Conservation (phyloP, 1,140 invertebrate species). For the Pseudomyrmex pallidus region DNA sequence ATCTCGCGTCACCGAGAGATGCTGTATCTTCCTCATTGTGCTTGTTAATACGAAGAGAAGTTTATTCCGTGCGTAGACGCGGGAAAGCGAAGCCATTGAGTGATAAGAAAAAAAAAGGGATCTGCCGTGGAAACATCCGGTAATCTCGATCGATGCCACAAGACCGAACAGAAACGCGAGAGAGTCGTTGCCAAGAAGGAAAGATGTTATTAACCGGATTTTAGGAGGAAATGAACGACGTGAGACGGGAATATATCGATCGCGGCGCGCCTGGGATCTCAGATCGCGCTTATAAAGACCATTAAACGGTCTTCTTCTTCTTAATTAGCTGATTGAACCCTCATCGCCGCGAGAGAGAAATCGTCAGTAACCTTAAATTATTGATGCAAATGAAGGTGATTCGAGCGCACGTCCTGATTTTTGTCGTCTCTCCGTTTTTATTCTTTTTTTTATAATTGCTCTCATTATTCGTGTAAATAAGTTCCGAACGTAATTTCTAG, state of each 20-base stretch:
- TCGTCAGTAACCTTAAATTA: slow-evolving; percentile 17
- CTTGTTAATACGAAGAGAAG: background rate
- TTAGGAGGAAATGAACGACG: slow-evolving; percentile 32
- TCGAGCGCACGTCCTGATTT: background rate
- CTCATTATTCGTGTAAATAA: background rate
- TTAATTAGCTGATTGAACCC: slow-evolving; percentile 44
- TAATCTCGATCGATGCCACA: slow-evolving; percentile 24
- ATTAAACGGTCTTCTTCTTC: slow-evolving; percentile 26
- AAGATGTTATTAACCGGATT: slow-evolving; percentile 33
- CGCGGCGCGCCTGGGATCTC: background rate
- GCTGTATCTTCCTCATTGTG: background rate
- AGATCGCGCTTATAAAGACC: background rate
- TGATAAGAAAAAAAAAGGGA: background rate
- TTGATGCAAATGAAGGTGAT: slow-evolving; percentile 44
- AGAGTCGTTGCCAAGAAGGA: background rate
- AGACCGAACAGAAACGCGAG: background rate
- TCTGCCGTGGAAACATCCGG: slow-evolving; percentile 12
- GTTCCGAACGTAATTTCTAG: background rate
- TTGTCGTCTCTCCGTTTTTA: background rate
- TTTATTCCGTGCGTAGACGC: slow-evolving; percentile 23
- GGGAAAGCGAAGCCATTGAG: slow-evolving; percentile 16
- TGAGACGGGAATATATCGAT: background rate
- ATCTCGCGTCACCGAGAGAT: slow-evolving; percentile 39
- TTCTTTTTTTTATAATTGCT: slow-evolving; percentile 8
- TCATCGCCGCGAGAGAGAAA: slow-evolving; percentile 28